Conservation (phyloP, 2,888 invertebrate species). For the Rhagophthalmus giganteus region DNA sequence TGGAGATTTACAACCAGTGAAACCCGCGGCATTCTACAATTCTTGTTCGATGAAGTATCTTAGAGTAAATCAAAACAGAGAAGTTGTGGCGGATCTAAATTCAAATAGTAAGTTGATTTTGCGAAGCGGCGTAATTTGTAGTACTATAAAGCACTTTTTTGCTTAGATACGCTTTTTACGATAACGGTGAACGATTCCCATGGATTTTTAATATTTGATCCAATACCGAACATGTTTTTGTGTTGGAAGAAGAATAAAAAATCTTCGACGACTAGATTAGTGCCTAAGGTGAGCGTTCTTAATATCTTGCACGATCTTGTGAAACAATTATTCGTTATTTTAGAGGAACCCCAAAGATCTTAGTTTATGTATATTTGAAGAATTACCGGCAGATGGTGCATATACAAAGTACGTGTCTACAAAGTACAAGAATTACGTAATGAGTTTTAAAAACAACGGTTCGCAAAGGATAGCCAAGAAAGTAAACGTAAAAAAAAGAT, state of each 20-base stretch:
- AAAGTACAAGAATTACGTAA: slow-evolving; percentile 28
- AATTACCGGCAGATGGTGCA: slow-evolving; percentile 26
- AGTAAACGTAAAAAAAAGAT: slow-evolving; percentile 18
- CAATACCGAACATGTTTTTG: slow-evolving; percentile 42
- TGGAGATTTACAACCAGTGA: slow-evolving; percentile 36
- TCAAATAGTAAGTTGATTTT: slow-evolving; percentile 25
- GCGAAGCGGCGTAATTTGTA: too few relatives aligned
- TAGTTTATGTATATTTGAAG: slow-evolving; percentile 37
- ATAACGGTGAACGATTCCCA: slow-evolving; percentile 33
- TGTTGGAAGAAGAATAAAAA: slow-evolving; percentile 44
- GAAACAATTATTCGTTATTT: slow-evolving; percentile 20
- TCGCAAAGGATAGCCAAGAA: slow-evolving; percentile 25
- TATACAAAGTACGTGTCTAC: slow-evolving; percentile 29
- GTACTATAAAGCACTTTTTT: slow-evolving; percentile 7
- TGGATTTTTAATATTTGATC: slow-evolving; percentile 44
- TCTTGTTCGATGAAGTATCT: slow-evolving; percentile 39
- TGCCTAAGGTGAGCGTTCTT: slow-evolving; percentile 46
- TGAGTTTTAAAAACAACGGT: slow-evolving; percentile 30
- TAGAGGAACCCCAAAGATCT: slow-evolving; percentile 38
- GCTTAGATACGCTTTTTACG: slow-evolving; percentile 35
- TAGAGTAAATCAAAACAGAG: slow-evolving; percentile 38
- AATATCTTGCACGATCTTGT: too few relatives aligned
- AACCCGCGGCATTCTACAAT: slow-evolving; percentile 38
- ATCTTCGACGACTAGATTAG: slow-evolving; percentile 34
- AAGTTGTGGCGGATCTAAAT: slow-evolving; percentile 36